These are phyloP conservation scores for Furcula furcula DNA, from an alignment of 2,888 invertebrate genomes.

Conservation along the genomic window DNA sequence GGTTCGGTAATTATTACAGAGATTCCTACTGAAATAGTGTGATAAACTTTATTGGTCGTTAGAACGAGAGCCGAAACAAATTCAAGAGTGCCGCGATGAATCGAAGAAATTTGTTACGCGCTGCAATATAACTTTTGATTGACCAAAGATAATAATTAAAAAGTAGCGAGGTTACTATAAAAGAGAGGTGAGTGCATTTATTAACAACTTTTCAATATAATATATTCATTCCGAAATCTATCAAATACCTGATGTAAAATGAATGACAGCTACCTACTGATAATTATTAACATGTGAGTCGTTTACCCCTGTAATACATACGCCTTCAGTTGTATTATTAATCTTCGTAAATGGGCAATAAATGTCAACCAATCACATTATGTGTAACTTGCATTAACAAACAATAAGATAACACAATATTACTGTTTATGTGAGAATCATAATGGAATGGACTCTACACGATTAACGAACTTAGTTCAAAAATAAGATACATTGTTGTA, in stretches of 20 bases:
- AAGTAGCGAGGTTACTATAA: slow-evolving; percentile 60
- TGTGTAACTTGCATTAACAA: slow-evolving; percentile 17
- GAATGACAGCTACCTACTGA: slow-evolving; percentile 21
- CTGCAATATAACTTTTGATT: slow-evolving; percentile 54
- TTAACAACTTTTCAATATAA: slow-evolving; percentile 15
- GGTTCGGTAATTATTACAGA: slow-evolving; percentile 58
- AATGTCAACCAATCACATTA: slow-evolving; percentile 29
- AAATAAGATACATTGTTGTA: slow-evolving; percentile 70
- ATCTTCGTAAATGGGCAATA: slow-evolving; percentile 25
- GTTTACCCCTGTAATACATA: slow-evolving; percentile 21
- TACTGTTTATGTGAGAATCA: slow-evolving; percentile 39
- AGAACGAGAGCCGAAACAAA: slow-evolving; percentile 62
- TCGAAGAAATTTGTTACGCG: slow-evolving; percentile 57
- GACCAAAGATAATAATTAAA: slow-evolving; percentile 71
- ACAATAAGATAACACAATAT: slow-evolving; percentile 34
- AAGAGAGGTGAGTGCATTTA: slow-evolving; percentile 33
- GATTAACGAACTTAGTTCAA: slow-evolving; percentile 59
- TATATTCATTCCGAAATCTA: slow-evolving; percentile 13
- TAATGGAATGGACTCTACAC: slow-evolving; percentile 51
- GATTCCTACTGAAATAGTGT: slow-evolving; percentile 76
- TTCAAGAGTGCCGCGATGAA: slow-evolving; percentile 62
- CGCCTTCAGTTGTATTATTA: slow-evolving; percentile 19
- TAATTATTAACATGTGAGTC: slow-evolving; percentile 22
- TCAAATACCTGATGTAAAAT: slow-evolving; percentile 19
- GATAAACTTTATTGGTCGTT: slow-evolving; percentile 76